phyloP scores from a whole-genome alignment of 2,797 vertebrate genomes.

The Eremophila alpestris region DNA sequence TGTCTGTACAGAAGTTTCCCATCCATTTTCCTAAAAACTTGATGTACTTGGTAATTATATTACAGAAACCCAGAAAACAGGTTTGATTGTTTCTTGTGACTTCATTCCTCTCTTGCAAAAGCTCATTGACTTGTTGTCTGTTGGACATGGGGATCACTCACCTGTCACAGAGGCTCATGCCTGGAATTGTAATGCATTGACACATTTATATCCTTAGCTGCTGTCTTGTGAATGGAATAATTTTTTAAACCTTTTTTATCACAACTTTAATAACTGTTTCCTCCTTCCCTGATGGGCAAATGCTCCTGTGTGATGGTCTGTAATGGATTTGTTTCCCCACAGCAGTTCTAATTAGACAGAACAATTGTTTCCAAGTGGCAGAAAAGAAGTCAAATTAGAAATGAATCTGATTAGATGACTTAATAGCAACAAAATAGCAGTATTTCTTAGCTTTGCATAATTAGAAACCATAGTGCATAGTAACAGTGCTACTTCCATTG shows the following conservation, averaged over 20 bases:
- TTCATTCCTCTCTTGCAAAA: not conserved
- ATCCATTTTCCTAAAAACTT: not conserved
- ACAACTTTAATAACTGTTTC: not conserved
- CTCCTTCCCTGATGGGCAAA: not conserved
- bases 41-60: not conserved
- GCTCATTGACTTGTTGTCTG: not conserved
- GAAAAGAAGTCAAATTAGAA: not conserved
- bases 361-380: not conserved
- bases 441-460: not conserved
- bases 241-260: not conserved
- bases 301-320: not conserved
- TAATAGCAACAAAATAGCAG: not conserved
- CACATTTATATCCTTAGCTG: not conserved
- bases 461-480: not conserved
- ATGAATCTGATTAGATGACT: not conserved
- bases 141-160: not conserved
- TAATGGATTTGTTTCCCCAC: not conserved
- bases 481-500: not conserved
- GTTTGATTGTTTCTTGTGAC: not conserved
- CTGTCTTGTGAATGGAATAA: not conserved
- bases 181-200: not conserved
- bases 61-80: not conserved
- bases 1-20: not conserved
- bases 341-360: not conserved
- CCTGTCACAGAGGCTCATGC: not conserved